Evolutionary conservation across 1,140 invertebrate genomes (phyloP), one percentile per base, ranked within the genome.

Genomic region (Magallana angulata): DNA sequence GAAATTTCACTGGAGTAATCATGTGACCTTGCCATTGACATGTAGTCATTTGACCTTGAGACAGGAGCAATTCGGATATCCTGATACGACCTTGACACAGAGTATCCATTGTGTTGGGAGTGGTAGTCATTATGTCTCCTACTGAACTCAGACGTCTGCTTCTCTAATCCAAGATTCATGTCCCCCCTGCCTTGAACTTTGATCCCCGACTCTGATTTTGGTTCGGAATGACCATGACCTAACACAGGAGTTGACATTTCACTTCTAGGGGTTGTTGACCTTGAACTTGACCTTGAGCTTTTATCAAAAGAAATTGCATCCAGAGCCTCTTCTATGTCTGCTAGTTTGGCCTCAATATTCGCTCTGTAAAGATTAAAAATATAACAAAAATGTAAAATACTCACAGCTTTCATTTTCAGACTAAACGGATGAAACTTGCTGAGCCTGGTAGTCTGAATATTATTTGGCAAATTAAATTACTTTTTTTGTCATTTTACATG

Each of bases 281-380:
- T 85, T 76, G 87, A 87, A 64, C 87, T 87, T 62, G 80, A 82
- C 76, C 76, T 62, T 80, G 85, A 86, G 18, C 76, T 62, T 71
- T 87, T 68, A 85, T 86, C 85, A 64, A 87, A 68, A 48, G 89
- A 88, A 48, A 90, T 76, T 0, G 76, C 24, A 56, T 91, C 88
- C 62, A 91, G 60, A 57, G 90, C 90, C 30, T 91, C 86, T 14
- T 91, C 90, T 60, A 91, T 91, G 48, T 87, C 87, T 57, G 87
- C 36, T 7, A 91, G 85, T 36, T 91, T 91, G 56, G 86, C 83
- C 85, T 91, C 90, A 64, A 89, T 86, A 64, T 91, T 89, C 6
- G 88, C 88, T 2, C 90, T 91, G 87, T 71, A 89, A 89, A 57
- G n/a, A 57, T 11, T 85, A 86, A 18, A 64, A 64, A 64, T 16